Conservation (phyloP, 2,797 vertebrate species). For the Taeniopygia guttata region DNA sequence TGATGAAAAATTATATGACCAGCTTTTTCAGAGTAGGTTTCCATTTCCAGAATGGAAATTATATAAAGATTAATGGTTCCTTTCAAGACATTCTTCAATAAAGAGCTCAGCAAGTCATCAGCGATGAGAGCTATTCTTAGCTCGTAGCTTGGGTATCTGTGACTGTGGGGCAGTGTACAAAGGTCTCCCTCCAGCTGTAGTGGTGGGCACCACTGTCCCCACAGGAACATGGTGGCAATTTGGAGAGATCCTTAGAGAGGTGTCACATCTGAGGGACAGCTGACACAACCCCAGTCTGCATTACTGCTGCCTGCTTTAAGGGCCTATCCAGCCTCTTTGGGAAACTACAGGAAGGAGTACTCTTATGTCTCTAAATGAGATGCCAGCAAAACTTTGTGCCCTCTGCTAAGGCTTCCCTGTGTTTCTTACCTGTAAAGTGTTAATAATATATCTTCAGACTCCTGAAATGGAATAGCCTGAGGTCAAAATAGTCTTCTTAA, state of each 20-base stretch:
- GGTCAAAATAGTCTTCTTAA: background rate
- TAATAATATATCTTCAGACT: background rate
- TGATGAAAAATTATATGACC: background rate
- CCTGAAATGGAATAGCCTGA: background rate
- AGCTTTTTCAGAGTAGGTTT: background rate
- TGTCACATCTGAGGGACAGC: background rate
- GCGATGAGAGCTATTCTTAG: background rate
- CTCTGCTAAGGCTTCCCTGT: background rate
- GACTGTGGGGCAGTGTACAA: background rate
- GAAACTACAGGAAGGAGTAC: background rate
- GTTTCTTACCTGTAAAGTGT: background rate
- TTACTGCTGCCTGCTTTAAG: background rate
- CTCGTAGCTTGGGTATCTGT: background rate
- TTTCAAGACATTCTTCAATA: background rate
- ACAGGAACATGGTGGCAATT: fast-evolving
- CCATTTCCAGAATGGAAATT: background rate
- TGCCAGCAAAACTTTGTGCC: background rate
- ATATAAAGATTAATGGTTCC: background rate
- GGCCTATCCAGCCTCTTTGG: background rate
- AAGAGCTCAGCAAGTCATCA: background rate
- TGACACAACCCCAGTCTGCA: background rate
- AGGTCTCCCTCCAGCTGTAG: background rate
- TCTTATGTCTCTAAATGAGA: background rate
- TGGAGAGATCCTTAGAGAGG: background rate
- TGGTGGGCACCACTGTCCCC: background rate